Percentiles rank a stretch among this genome's conserved stretches.
Conservation (phyloP, 1,140 invertebrate genomes). For the Lerema accius region DNA sequence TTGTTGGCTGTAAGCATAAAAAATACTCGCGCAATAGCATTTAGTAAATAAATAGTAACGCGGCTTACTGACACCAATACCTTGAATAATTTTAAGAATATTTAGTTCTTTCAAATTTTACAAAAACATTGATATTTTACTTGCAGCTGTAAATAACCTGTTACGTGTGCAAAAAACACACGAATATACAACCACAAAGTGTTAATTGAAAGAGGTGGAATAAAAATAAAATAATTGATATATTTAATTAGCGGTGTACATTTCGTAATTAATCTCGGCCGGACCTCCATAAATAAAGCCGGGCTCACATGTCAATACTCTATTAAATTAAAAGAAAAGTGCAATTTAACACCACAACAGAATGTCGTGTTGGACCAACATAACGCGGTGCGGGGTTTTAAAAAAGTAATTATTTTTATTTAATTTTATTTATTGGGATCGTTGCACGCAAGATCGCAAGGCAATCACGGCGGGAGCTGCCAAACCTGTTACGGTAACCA, state of each 20-base stretch:
- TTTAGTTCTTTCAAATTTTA: no score
- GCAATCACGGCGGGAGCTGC: slow-evolving; percentile 49
- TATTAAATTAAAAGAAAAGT: slow-evolving; percentile 62
- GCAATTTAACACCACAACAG: slow-evolving; percentile 60
- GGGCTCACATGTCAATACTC: slow-evolving; percentile 51
- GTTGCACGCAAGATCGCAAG: slow-evolving; percentile 56
- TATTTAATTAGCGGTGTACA: slow-evolving; percentile 38
- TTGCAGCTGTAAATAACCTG: not conserved
- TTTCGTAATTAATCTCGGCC: slow-evolving; percentile 39
- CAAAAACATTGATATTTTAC: no score
- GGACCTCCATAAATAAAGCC: slow-evolving; percentile 33
- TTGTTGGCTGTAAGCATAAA: no score
- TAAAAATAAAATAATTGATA: slow-evolving; percentile 26
- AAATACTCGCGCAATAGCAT: no score
- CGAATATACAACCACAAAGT: not conserved
- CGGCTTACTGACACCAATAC: no score
- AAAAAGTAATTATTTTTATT: slow-evolving; percentile 72
- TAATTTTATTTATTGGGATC: slow-evolving; percentile 71
- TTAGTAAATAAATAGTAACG: no score
- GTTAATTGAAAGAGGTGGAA: slow-evolving; percentile 12
- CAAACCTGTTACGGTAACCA: slow-evolving; percentile 41
- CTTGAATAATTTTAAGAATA: no score
- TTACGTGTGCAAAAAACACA: not conserved
- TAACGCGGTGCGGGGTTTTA: slow-evolving; percentile 49
- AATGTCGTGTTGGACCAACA: slow-evolving; percentile 62